A percentile compares a stretch with the other conserved stretches of the same genome.
These are phyloP conservation scores for Uloborus diversus DNA, from an alignment of 1,140 invertebrate genomes.

Conservation along the genomic window DNA sequence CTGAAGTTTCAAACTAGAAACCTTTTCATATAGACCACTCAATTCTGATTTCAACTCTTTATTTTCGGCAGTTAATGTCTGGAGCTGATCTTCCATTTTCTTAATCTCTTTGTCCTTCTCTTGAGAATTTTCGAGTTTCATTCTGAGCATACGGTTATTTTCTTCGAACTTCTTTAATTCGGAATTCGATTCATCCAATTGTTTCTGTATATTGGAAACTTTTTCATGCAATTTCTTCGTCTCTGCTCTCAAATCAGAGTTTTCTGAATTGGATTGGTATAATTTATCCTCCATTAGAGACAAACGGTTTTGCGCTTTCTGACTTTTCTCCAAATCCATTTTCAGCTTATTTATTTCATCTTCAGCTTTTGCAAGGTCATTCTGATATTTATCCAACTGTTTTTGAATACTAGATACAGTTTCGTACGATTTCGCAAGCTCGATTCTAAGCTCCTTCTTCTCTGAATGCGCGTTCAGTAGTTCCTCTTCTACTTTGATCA, in stretches of 20 bases:
- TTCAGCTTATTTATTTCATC: slow-evolving; percentile 46
- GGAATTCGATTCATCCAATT: slow-evolving; percentile 73
- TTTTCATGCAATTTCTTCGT: slow-evolving; percentile 67
- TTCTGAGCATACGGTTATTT: slow-evolving; percentile 34
- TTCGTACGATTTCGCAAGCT: slow-evolving; percentile 61
- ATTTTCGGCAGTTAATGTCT: slow-evolving; percentile 31
- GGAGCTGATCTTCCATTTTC: slow-evolving; percentile 47
- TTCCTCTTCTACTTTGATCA: slow-evolving; percentile 52
- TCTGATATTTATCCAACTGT: slow-evolving; percentile 55
- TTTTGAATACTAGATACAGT: slow-evolving; percentile 58
- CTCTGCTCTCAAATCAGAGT: slow-evolving; percentile 53
- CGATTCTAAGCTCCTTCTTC: slow-evolving; percentile 61
- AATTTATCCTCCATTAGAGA: slow-evolving; percentile 33
- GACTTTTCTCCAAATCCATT: slow-evolving; percentile 35
- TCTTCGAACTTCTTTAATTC: slow-evolving; percentile 50
- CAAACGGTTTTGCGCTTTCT: slow-evolving; percentile 9
- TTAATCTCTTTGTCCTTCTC: slow-evolving; percentile 49
- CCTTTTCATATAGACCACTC: slow-evolving; percentile 60
- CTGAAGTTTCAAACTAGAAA: slow-evolving; percentile 58
- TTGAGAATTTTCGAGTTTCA: slow-evolving; percentile 44
- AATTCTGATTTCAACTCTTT: slow-evolving; percentile 58
- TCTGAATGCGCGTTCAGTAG: slow-evolving; percentile 58
- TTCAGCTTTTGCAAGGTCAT: slow-evolving; percentile 44
- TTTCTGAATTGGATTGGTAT: slow-evolving; percentile 45
- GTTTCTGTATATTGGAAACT: slow-evolving; percentile 74